These are phyloP conservation scores for Cochlearius cochlearius DNA, from an alignment of 2,113 vertebrate genomes.

Conservation along the genomic window DNA sequence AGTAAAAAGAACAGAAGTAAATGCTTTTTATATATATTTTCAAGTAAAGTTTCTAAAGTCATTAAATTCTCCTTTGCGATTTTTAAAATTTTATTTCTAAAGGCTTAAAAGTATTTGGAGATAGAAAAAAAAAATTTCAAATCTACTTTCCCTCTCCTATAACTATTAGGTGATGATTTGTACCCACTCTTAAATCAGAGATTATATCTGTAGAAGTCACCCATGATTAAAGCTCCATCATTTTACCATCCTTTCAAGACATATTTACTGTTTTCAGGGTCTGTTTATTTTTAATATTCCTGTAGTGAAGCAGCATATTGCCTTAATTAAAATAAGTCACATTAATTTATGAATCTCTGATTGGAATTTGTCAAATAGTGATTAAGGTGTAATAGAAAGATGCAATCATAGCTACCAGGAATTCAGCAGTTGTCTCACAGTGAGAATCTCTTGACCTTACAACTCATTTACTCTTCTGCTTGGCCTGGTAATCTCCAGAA, in stretches of 20 bases:
- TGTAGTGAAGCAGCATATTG: conserved; percentile 32
- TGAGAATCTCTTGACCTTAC: conserved; percentile 72
- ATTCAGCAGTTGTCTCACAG: conserved; percentile 65
- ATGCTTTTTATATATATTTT: neutral
- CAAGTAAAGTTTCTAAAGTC: neutral
- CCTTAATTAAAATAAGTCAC: conserved; percentile 66
- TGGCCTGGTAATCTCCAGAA: conserved; percentile 67
- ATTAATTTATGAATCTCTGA: conserved; percentile 56
- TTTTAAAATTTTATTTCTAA: neutral
- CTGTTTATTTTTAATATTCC: conserved; percentile 44
- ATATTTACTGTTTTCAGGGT: neutral
- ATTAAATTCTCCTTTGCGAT: neutral
- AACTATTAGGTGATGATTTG: neutral
- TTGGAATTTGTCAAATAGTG: conserved; percentile 62
- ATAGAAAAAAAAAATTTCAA: neutral
- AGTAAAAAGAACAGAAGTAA: neutral
- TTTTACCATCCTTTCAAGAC: neutral
- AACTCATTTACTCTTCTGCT: conserved; percentile 62
- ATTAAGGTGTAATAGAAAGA: conserved; percentile 60
- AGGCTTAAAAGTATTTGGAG: neutral
- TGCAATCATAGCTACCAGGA: conserved; percentile 61
- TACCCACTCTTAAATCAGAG: neutral
- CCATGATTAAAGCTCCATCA: neutral
- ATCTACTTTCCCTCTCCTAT: neutral
- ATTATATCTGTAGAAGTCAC: neutral